Percentiles rank a stretch among this genome's conserved stretches.
Evolutionary conservation across 2,797 vertebrate genomes (phyloP).

Genomic region (Vireo griseus): DNA sequence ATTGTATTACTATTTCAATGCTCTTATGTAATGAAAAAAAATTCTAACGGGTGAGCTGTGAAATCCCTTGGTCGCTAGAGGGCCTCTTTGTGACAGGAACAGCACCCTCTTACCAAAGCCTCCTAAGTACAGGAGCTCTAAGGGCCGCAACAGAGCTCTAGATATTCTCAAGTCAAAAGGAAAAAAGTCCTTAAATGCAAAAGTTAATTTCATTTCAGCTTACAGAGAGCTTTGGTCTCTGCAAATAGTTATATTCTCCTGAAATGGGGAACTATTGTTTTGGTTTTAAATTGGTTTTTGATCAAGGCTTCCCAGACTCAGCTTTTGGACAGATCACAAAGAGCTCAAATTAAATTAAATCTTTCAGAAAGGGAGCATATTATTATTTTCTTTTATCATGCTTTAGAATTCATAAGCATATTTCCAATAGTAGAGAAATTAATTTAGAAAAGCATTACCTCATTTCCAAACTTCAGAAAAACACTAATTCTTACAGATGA

Average conservation of each 20-base stretch:
- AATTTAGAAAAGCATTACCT: neutral
- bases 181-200: neutral
- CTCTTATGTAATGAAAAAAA: neutral
- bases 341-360: neutral
- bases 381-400: neutral
- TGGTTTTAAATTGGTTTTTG: neutral
- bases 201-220: neutral
- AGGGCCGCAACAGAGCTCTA: neutral
- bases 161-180: neutral
- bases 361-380: neutral
- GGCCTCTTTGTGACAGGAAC: neutral
- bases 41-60: neutral
- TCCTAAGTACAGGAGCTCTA: fast-evolving
- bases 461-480: neutral
- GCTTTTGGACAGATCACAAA: neutral
- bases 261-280: neutral
- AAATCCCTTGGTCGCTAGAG: neutral
- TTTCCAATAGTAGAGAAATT: neutral
- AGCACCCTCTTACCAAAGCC: neutral
- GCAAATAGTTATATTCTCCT: neutral
- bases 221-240: neutral
- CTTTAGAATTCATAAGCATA: neutral
- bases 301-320: neutral
- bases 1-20: neutral
- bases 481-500: neutral